A percentile compares a stretch with the other conserved stretches of the same genome.
Evolutionary conservation across 2,113 vertebrate genomes (phyloP).

Genomic region (Maccullochella peelii): DNA sequence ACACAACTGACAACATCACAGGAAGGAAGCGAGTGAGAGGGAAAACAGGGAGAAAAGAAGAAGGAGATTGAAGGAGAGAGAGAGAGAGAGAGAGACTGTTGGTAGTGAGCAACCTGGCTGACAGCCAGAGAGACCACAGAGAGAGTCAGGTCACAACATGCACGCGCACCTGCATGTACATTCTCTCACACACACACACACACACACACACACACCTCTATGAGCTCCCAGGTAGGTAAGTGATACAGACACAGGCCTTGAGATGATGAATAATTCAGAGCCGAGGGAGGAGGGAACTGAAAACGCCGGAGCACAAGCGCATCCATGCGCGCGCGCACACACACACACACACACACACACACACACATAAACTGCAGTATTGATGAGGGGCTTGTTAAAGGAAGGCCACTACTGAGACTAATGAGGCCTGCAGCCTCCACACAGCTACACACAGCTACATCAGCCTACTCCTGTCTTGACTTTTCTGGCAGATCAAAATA

Average conservation of each 20-base stretch:
- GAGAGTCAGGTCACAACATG: conserved; percentile 62
- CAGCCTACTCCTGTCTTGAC: neutral
- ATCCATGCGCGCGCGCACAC: too few relatives aligned
- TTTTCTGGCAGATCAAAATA: neutral
- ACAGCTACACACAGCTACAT: conserved; percentile 8
- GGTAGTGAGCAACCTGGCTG: conserved; percentile 57
- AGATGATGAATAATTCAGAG: conserved; percentile 92
- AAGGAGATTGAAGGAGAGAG: conserved; percentile 8
- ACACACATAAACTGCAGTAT: conserved; percentile 52
- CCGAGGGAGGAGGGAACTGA: conserved; percentile 78
- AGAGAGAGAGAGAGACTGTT: conserved; percentile 54
- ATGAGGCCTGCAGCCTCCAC: conserved; percentile 52
- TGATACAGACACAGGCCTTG: conserved; percentile 77
- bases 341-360: conserved; percentile 1
- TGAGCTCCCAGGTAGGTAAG: conserved; percentile 76
- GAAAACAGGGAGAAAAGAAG: conserved; percentile 10
- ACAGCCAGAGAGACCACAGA: conserved; percentile 59
- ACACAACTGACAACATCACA: conserved; percentile 24
- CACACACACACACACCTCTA: conserved; percentile 14
- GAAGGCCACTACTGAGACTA: conserved; percentile 57
- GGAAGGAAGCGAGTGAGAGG: neutral
- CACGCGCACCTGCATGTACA: conserved; percentile 12
- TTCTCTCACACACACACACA: conserved; percentile 16
- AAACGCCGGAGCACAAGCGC: conserved; percentile 45
- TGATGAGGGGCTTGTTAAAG: conserved; percentile 72